phyloP scores from a whole-genome alignment of 2,888 invertebrate species.

The Clitarchus hookeri region DNA sequence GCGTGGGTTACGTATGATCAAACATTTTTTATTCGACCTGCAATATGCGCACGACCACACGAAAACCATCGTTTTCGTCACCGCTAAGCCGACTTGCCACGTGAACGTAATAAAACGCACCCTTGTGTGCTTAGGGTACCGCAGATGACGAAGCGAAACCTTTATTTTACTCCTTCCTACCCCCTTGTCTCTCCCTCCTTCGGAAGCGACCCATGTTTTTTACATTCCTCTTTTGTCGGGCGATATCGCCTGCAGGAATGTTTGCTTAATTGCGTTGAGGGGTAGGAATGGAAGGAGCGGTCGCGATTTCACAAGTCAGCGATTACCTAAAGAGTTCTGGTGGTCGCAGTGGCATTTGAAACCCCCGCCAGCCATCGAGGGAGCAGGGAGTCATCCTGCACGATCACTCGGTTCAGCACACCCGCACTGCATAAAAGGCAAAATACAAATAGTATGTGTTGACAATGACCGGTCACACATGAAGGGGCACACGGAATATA shows the following conservation, averaged over 20 bases:
- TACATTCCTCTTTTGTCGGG: neutral
- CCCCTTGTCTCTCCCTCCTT: too few relatives aligned
- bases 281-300: neutral
- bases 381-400: neutral
- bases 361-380: neutral
- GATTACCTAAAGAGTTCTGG: neutral
- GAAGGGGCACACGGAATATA: neutral
- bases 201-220: neutral
- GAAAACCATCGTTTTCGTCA: neutral
- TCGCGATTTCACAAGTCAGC: neutral
- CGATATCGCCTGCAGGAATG: conserved; percentile 2
- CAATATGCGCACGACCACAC: too few relatives aligned
- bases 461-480: neutral
- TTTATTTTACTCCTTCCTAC: neutral
- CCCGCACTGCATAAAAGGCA: neutral
- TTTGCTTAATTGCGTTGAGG: neutral
- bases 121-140: neutral
- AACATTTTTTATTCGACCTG: neutral
- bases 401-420: neutral
- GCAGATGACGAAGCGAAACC: neutral
- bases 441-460: neutral
- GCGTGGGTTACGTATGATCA: neutral
- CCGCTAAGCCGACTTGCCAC: neutral
- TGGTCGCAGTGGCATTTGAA: neutral
- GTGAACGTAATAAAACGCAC: neutral